A percentile compares a stretch with the other conserved stretches of the same genome.
phyloP scores from a whole-genome alignment of 2,888 invertebrate species.

The Octodonta nipae region DNA sequence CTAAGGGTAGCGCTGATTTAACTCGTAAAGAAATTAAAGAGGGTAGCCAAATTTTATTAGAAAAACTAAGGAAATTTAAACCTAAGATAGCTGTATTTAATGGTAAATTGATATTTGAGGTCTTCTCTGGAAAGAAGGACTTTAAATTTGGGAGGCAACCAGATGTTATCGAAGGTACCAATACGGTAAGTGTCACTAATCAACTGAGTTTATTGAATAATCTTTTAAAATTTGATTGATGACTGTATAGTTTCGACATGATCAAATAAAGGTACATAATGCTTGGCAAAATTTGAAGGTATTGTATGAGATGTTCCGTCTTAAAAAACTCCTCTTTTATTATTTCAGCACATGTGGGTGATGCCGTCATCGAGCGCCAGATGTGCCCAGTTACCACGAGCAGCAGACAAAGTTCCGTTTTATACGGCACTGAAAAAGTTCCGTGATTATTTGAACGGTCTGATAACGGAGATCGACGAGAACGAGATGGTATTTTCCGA shows the following conservation, averaged over 20 bases:
- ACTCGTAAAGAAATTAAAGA: conserved; percentile 88
- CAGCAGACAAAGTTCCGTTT: conserved; percentile 95
- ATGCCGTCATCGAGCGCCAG: conserved; percentile 97
- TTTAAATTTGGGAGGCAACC: conserved; percentile 94
- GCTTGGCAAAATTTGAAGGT: no score
- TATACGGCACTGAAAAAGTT: conserved; percentile 91
- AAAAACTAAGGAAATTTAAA: conserved; percentile 80
- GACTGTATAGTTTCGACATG: no score
- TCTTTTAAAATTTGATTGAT: no score
- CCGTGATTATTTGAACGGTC: conserved; percentile 83
- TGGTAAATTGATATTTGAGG: conserved; percentile 96
- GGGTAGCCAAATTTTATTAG: conserved; percentile 75
- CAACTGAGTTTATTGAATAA: no score
- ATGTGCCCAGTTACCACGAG: conserved; percentile 92
- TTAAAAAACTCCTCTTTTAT: neutral
- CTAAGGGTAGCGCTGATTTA: conserved; percentile 90
- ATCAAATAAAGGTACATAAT: no score
- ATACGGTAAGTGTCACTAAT: conserved; percentile 78
- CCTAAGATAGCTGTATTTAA: conserved; percentile 96
- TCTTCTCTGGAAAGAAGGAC: conserved; percentile 93
- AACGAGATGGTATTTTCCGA: conserved; percentile 75
- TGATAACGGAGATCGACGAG: conserved; percentile 71
- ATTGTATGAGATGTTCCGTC: neutral
- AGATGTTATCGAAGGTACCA: conserved; percentile 82
- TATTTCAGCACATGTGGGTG: conserved; percentile 86